These are phyloP conservation scores for Drosophila nr. medialis DNA, from an alignment of 2,888 invertebrate genomes.

Conservation along the genomic window DNA sequence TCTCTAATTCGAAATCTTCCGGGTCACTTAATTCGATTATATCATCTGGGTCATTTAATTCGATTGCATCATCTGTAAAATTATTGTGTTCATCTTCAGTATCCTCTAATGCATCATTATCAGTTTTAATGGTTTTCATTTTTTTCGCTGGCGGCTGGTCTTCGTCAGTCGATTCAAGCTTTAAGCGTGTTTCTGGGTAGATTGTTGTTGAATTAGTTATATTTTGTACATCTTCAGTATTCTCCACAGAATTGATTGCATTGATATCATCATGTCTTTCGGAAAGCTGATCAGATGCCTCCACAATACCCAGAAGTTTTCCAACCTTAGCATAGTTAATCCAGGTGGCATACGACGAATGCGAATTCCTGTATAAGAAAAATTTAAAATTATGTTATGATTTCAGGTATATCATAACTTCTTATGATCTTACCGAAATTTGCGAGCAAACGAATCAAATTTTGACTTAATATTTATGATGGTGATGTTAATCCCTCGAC, in stretches of 20 bases:
- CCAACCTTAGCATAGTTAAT: conserved; percentile 33
- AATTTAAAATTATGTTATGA: background rate
- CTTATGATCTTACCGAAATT: conserved; percentile 35
- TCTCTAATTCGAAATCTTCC: conserved; percentile 3
- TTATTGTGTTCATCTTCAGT: background rate
- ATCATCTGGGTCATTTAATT: background rate
- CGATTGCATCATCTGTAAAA: background rate
- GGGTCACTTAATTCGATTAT: conserved; percentile 1
- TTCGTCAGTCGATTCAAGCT: background rate
- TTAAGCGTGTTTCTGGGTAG: background rate
- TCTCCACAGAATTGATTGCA: background rate
- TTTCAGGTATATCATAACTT: background rate
- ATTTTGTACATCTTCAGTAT: background rate
- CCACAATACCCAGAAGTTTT: conserved; percentile 15
- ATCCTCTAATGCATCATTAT: background rate
- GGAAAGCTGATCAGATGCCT: background rate
- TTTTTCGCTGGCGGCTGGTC: background rate
- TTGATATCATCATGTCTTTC: background rate
- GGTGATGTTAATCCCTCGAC: conserved; percentile 15
- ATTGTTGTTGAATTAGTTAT: background rate
- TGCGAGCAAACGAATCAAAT: conserved; percentile 40
- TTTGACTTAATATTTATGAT: conserved; percentile 33
- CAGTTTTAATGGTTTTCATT: background rate
- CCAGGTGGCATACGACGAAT: conserved; percentile 28
- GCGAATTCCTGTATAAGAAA: conserved; percentile 14